Evolutionary conservation across 2,113 vertebrate genomes (phyloP).

Genomic region (Gymnorhina tibicen): DNA sequence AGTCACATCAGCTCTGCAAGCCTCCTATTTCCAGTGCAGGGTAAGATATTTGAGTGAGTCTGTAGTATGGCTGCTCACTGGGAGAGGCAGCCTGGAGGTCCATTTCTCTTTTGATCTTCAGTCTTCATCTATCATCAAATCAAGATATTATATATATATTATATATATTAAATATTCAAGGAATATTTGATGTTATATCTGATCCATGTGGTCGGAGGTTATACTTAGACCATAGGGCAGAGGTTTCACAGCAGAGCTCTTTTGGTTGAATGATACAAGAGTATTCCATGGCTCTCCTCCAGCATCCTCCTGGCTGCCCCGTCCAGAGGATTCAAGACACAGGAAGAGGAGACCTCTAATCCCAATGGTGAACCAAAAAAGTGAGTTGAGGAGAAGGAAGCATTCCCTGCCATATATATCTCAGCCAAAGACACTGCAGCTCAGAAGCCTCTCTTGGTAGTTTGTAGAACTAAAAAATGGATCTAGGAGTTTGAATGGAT

Average conservation of each 20-base stretch:
- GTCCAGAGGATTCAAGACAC: background rate
- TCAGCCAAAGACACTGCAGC: background rate
- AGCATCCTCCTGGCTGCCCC: background rate
- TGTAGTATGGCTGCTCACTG: background rate
- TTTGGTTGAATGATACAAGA: background rate
- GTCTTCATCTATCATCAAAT: background rate
- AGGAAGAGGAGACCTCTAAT: background rate
- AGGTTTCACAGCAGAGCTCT: background rate
- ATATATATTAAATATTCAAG: background rate
- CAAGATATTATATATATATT: background rate
- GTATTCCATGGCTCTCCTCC: background rate
- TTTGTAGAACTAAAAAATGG: background rate
- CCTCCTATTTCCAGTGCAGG: background rate
- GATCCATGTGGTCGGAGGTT: background rate
- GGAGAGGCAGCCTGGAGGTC: background rate
- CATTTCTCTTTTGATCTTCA: background rate
- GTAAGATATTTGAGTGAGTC: background rate
- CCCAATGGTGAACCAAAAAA: background rate
- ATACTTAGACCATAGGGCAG: background rate
- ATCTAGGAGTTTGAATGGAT: background rate
- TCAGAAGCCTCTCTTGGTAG: background rate
- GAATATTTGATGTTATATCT: background rate
- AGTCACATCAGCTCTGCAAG: background rate
- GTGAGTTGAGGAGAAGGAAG: background rate
- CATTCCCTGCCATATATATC: background rate